Base-by-base conservation (phyloP, 2,113 vertebrate species). In the Pleuronectes platessa region DNA sequence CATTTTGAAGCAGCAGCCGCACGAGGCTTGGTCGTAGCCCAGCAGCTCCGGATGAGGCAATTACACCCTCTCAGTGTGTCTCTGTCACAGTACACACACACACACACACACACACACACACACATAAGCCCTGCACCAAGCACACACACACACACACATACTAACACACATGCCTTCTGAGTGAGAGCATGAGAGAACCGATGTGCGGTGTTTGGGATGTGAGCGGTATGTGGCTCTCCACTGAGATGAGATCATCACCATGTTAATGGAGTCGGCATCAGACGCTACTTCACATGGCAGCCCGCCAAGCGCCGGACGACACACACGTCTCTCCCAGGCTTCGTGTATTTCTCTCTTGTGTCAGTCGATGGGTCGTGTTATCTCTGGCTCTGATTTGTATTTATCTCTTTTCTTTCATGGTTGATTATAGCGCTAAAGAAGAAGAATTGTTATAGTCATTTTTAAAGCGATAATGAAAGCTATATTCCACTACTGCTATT, bases 211-310 rank as follows among this genome's bases (percentile, higher is more conserved):
- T 31, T 60, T 79, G 62, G 61, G 62, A 53, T 53, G 71, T 60
- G 63, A 45, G 64, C 2, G 49, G 62, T 80, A 40, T 82, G 83
- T 69, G 83, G 72, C 74, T 76, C 76, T 49, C 74, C 62, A 40
- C 80, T 86, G 73, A 58, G 68, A 89, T 91, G 87, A 89, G 80
- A 85, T 90, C 88, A 90, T 84, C 37, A 31, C 75, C 81, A 69
- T 71, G 77, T 74, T 83, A 83, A 81, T 79, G 47, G 35, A 83
- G 65, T 65, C 64, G 24, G 63, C 83, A 86, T 91, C 84, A 88
- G 88, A 70, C 54, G 56, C 79, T 74, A 58, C 79, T 78, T 84
- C 66, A 76, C 63, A 10, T 75, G 82, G 81, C 82, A 61, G 61
- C 63, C 63, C 15, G 76, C 77, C 83, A 78, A 74, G 54, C 59